These are phyloP conservation scores for Steinernema carpocapsae DNA, from an alignment of 2,888 invertebrate species.

Conservation along the genomic window DNA sequence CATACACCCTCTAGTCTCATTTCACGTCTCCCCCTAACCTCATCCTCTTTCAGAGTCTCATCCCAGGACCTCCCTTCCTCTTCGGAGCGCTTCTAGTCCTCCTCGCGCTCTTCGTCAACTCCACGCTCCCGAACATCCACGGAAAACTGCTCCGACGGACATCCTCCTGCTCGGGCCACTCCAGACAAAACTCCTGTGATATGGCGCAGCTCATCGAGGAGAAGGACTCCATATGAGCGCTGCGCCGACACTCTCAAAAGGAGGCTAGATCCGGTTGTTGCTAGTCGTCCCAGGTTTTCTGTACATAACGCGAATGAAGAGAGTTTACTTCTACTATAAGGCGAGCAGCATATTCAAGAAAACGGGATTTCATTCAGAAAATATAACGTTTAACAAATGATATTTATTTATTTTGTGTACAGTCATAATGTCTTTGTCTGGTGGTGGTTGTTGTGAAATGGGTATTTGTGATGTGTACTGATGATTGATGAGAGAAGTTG, in stretches of 20 bases:
- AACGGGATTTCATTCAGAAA: not conserved
- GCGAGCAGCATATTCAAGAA: not conserved
- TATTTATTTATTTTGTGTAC: slow-evolving; percentile 11
- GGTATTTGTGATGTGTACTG: no score
- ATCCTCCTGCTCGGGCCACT: not conserved
- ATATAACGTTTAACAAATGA: not conserved
- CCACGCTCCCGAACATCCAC: slow-evolving; percentile 53
- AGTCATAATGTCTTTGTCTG: not conserved
- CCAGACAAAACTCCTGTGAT: slow-evolving; percentile 13
- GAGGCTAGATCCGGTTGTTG: not conserved
- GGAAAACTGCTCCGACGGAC: slow-evolving; percentile 18
- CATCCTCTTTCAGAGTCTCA: slow-evolving; percentile 70
- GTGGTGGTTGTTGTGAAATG: no score
- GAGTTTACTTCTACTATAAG: slow-evolving; percentile 1
- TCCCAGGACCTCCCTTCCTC: slow-evolving; percentile 97
- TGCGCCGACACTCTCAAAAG: no score
- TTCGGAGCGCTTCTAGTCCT: slow-evolving; percentile 95
- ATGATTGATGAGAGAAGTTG: no score
- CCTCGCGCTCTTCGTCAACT: slow-evolving; percentile 84
- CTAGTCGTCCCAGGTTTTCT: not conserved
- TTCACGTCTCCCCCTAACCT: not conserved
- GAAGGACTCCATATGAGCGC: slow-evolving; percentile 27
- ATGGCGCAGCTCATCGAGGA: slow-evolving; percentile 27
- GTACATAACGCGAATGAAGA: slow-evolving; percentile 30
- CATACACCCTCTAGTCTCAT: not conserved